Evolutionary conservation across 2,113 vertebrate species (phyloP).

Genomic region (Calonectris borealis): DNA sequence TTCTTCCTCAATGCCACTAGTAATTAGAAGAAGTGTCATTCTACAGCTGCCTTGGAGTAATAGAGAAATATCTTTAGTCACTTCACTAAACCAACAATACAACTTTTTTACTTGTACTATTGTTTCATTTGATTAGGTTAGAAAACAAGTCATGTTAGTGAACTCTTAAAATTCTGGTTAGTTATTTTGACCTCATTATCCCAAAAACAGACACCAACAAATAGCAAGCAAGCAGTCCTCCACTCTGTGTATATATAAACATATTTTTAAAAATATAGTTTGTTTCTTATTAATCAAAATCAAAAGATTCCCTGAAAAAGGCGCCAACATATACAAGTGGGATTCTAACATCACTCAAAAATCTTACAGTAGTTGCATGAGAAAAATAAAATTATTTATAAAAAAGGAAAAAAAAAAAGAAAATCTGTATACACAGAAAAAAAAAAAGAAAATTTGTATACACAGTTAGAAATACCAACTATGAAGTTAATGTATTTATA

Average conservation of each 20-base stretch:
- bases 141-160: not conserved
- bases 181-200: not conserved
- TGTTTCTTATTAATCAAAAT: not conserved
- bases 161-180: not conserved
- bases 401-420: not conserved
- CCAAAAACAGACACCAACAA: not conserved
- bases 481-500: not conserved
- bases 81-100: not conserved
- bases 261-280: not conserved
- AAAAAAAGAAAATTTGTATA: not conserved
- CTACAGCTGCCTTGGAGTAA: not conserved
- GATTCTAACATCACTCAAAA: not conserved
- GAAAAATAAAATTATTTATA: not conserved
- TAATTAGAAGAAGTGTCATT: not conserved
- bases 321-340: fast-evolving
- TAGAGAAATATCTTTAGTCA: not conserved
- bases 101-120: not conserved
- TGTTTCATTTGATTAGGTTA: not conserved
- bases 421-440: not conserved
- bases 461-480: not conserved
- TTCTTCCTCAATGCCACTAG: not conserved
- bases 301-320: not conserved
- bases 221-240: not conserved
- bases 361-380: not conserved
- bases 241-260: not conserved